Conservation (phyloP, 2,113 vertebrate species). For the Herpailurus yagouaroundi region DNA sequence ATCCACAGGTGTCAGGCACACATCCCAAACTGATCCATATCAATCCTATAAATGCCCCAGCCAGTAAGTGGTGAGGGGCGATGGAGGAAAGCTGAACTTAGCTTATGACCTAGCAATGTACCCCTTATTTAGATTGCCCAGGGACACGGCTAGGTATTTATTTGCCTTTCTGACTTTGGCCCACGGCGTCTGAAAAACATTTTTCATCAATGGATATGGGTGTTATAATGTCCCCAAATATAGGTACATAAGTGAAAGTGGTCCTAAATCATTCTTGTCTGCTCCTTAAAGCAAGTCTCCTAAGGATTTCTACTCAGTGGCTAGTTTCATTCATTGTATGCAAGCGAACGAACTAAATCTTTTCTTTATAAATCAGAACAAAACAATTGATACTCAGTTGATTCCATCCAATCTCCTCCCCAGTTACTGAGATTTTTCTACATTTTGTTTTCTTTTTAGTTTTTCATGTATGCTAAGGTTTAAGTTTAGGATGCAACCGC, state of each 20-base stretch:
- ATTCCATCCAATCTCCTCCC: background rate
- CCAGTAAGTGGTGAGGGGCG: background rate
- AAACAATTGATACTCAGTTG: background rate
- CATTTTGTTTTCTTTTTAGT: background rate
- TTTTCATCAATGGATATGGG: background rate
- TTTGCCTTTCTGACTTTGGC: background rate
- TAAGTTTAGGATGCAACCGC: background rate
- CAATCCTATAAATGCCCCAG: background rate
- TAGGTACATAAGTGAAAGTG: background rate
- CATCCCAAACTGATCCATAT: background rate
- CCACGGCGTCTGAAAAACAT: background rate
- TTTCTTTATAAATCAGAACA: conserved; percentile 22
- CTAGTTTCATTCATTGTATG: background rate
- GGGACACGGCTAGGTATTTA: background rate
- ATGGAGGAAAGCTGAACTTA: background rate
- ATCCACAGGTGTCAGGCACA: background rate
- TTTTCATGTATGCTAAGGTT: background rate
- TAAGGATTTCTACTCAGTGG: background rate
- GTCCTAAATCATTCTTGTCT: background rate
- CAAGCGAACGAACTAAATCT: background rate
- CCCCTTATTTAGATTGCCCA: background rate
- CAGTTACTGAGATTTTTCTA: background rate
- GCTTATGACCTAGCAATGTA: background rate
- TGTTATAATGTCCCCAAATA: background rate
- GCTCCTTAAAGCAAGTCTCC: background rate